Base-by-base conservation (phyloP, 1,140 invertebrate species). In the Leptonema lineaticorne region DNA sequence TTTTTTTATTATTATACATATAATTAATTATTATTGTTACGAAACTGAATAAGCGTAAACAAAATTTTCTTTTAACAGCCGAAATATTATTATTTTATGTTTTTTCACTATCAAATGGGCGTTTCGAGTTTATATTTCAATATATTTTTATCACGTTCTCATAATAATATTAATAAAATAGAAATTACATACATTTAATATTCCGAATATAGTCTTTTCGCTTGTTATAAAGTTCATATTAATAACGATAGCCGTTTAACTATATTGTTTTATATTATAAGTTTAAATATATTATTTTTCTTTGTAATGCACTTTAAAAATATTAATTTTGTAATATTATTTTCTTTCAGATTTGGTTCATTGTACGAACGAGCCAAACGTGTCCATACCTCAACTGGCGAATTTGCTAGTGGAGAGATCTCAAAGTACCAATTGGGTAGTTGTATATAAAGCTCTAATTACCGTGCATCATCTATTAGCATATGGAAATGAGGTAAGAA, bases 281-380 rank as follows among this genome's bases (percentile, higher is more conserved):
- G 4, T 57, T 57, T 59, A 8, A 33, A 24, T 50, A 62, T 62
- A 28, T 50, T 24, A 50, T 50, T 64, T 74, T 50, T 37, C 28
- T 74, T 79, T 78, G n/a, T n/a, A n/a, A n/a, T n/a, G n/a, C n/a
- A n/a, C n/a, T n/a, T n/a, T n/a, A n/a, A n/a, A n/a, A n/a, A n/a
- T n/a, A n/a, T n/a, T n/a, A n/a, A n/a, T n/a, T n/a, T n/a, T n/a
- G n/a, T n/a, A n/a, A n/a, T n/a, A n/a, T n/a, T n/a, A n/a, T 74
- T 74, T 76, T 78, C 74, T 88, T 88, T 46, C 89, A 99, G 97
- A 99, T 90, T 87, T 99, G 81, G 89, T 99, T 75, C 96, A 98
- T 78, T 99, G 97, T 85, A 99, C 97, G 78, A 98, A 99, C 82
- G 97, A 99, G 83, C 96, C 97, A 30, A 99, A 99, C 83, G 96